Evolutionary conservation across 2,888 invertebrate species (phyloP).

Genomic region (Netelia inedita): DNA sequence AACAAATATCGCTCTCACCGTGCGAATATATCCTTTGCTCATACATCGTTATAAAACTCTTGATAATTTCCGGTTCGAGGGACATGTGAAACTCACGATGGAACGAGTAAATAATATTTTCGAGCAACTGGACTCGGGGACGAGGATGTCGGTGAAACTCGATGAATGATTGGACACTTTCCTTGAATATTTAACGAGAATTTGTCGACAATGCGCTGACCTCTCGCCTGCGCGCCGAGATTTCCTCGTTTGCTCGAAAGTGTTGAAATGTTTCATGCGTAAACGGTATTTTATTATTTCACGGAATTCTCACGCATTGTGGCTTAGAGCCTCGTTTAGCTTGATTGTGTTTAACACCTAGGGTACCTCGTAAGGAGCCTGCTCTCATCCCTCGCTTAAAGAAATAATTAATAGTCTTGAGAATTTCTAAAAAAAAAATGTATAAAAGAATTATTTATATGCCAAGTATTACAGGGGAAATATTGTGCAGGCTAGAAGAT

Average conservation of each 20-base stretch:
- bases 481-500: too few species aligned
- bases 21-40: background rate
- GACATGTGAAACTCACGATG: background rate
- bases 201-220: background rate
- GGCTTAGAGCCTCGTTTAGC: background rate
- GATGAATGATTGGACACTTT: slow-evolving; percentile 27
- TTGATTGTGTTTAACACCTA: background rate
- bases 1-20: slow-evolving; percentile 1
- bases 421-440: too few species aligned
- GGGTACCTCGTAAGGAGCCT: background rate
- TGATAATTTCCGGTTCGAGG: slow-evolving; percentile 28
- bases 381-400: too few species aligned
- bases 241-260: slow-evolving; percentile 18
- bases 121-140: background rate
- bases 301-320: background rate
- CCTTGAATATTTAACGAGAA: slow-evolving; percentile 12
- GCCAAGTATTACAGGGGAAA: too few species aligned
- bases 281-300: slow-evolving; percentile 3
- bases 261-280: slow-evolving; percentile 22
- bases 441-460: too few species aligned
- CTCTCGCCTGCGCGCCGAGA: background rate
- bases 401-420: too few species aligned
- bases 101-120: background rate
- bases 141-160: slow-evolving; percentile 12
- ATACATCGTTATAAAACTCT: too few species aligned